Evolutionary conservation across 2,797 vertebrate species (phyloP).

Genomic region (Takifugu rubripes): DNA sequence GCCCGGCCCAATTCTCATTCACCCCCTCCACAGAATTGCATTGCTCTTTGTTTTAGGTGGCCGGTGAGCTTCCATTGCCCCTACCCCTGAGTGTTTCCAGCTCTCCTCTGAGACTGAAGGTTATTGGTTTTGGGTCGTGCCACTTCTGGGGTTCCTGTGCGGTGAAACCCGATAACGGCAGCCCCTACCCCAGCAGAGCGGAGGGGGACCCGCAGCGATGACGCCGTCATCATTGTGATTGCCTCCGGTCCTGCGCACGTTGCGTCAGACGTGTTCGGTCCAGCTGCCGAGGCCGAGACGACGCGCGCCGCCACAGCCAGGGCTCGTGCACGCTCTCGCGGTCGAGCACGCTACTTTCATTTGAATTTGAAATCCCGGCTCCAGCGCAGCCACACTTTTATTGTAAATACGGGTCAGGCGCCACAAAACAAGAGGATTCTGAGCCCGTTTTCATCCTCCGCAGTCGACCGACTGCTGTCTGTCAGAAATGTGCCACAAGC

Average conservation of each 20-base stretch:
- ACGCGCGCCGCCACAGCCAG: slow-evolving; percentile 4
- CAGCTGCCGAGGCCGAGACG: slow-evolving; percentile 56
- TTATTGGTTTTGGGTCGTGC: slow-evolving; percentile 71
- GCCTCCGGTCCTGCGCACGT: slow-evolving; percentile 63
- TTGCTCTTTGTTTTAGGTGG: slow-evolving; percentile 40
- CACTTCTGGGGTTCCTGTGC: slow-evolving; percentile 47
- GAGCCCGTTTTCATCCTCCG: slow-evolving; percentile 26
- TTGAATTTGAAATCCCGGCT: too few species aligned
- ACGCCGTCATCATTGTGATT: slow-evolving; percentile 41
- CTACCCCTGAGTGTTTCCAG: slow-evolving; percentile 24
- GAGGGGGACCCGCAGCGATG: slow-evolving; percentile 25
- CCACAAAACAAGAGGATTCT: slow-evolving; percentile 17
- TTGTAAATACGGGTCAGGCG: slow-evolving; percentile 2
- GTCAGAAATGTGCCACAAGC: neutral
- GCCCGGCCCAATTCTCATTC: slow-evolving; percentile 25
- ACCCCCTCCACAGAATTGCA: neutral
- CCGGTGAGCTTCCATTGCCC: slow-evolving; percentile 2
- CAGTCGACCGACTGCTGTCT: too few species aligned
- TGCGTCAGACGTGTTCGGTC: slow-evolving; percentile 75
- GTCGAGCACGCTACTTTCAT: neutral
- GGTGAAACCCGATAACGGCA: slow-evolving; percentile 18
- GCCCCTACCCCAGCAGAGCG: slow-evolving; percentile 12
- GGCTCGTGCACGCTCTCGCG: neutral
- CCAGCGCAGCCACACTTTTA: slow-evolving; percentile 7
- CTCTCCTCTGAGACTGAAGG: slow-evolving; percentile 40